Evolutionary conservation across 2,888 invertebrate genomes (phyloP), one percentile per base, ranked within the genome.

Genomic region (Lymantria monacha): DNA sequence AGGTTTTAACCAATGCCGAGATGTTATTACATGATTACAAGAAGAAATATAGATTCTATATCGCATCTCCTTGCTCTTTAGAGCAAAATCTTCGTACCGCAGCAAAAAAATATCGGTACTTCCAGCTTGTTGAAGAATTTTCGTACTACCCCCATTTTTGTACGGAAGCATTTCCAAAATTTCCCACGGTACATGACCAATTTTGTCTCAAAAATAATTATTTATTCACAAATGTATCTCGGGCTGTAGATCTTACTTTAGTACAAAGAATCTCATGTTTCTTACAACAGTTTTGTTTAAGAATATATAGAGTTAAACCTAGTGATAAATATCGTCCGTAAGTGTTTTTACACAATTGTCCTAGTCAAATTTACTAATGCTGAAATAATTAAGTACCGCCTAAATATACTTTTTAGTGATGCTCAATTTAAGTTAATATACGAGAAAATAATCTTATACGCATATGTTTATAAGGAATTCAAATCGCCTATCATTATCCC

Each of bases 111-210:
- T 87, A 89, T 58, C 70, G 83, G 37, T 82, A 90, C 48, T 78
- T 93, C 44, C 81, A 86, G 61, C 76, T 94, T 55, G 81, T 86
- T 30, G 83, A 93, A 57, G 83, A 93, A 1, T 87, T 91, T 48
- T 89, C 92, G 0, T 95, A 95, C 81, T 96, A 94, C 88, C 96
- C 96, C 0, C 96, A 97, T 81, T 84, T 96, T 53, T 95, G 95
- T 42, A 93, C 93, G 0, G 96, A 97, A 83, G 95, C 95, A 0
- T 89, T 95, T 49, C 95, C 96, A 0, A 90, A 92, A 43, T 85
- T 93, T 40, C 91, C 92, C 0, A 61, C 66, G 14, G 63, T 44
- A 11, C 74, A 69, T 22, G 90, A 90, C 53, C 81, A 84, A 53
- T 79, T 61, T 57, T 90, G 90, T 61, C 13, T 76, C 2, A 69